phyloP scores from a whole-genome alignment of 2,888 invertebrate genomes.

The Syrista parreyssii region DNA sequence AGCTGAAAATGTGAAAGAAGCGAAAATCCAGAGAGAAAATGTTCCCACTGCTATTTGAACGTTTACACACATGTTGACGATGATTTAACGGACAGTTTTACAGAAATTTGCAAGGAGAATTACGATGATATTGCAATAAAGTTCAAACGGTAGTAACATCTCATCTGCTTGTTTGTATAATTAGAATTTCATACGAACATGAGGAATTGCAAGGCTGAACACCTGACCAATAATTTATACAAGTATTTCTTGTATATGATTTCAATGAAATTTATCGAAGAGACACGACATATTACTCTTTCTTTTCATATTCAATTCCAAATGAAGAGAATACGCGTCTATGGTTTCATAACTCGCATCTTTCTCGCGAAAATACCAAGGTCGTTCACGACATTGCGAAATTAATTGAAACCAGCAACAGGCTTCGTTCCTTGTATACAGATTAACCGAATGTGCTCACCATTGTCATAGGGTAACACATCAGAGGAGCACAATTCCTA shows the following conservation, averaged over 20 bases:
- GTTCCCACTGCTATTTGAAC: background rate
- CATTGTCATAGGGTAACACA: background rate
- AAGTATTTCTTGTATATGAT: background rate
- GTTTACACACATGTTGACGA: background rate
- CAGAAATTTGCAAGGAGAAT: background rate
- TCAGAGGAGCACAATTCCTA: background rate
- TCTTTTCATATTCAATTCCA: no score
- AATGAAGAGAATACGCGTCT: background rate
- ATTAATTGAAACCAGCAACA: background rate
- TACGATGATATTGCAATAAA: background rate
- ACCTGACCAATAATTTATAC: background rate
- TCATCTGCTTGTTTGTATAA: background rate
- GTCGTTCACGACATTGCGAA: background rate
- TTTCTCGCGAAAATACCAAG: background rate
- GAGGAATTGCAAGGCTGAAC: background rate
- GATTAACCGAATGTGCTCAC: background rate
- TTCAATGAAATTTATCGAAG: background rate
- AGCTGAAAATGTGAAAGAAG: background rate
- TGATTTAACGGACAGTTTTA: background rate
- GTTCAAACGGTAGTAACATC: background rate
- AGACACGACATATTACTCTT: background rate
- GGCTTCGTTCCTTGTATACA: background rate
- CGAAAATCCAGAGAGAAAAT: background rate
- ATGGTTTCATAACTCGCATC: background rate
- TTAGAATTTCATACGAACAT: background rate